Evolutionary conservation across 1,140 invertebrate genomes (phyloP), one percentile per base, ranked within the genome.

Genomic region (Limonius californicus): DNA sequence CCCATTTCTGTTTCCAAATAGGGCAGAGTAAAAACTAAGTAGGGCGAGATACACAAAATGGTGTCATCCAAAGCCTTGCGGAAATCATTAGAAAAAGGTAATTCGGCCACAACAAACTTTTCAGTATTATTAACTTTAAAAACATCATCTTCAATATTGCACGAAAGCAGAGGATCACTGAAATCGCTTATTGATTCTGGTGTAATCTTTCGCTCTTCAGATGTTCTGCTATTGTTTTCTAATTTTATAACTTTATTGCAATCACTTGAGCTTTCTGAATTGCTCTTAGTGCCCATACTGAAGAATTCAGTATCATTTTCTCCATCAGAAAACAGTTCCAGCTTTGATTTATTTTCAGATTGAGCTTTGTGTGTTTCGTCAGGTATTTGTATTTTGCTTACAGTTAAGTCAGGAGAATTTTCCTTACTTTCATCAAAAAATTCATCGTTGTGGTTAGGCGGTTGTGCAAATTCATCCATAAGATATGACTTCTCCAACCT

Each of bases 401-500:
- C 19, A 18, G 63, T 62, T 53, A 60, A 66, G n/a, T 67, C 64
- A 42, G 73, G 73, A 1, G 69, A 75, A 50, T 53, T 70, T 64
- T 76, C 73, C 59, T 64, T 60, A 60, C 57, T 62, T 30, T 77
- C 75, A 30, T 72, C 70, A 2, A 77, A 69, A 65, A 77, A 77
- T 65, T 74, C 73, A 68, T 74, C 45, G 75, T 78, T 59, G 57
- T 75, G 16, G 63, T 73, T 64, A 9, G 80, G 73, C 0, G 81
- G 80, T 64, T 78, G 72, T 0, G 80, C 81, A 63, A 80, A 82
- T 63, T 79, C 78, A 61, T 82, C 94, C 77, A 92, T 88, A 18
- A 97, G 79, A 76, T 95, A 97, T 0, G 94, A 90, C 69, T 90
- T 89, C 79, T 98, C 95, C 2, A 97, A 77, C 58, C 91, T 83